phyloP scores from a whole-genome alignment of 2,797 vertebrate genomes.

The Lindbergichthys nudifrons region DNA sequence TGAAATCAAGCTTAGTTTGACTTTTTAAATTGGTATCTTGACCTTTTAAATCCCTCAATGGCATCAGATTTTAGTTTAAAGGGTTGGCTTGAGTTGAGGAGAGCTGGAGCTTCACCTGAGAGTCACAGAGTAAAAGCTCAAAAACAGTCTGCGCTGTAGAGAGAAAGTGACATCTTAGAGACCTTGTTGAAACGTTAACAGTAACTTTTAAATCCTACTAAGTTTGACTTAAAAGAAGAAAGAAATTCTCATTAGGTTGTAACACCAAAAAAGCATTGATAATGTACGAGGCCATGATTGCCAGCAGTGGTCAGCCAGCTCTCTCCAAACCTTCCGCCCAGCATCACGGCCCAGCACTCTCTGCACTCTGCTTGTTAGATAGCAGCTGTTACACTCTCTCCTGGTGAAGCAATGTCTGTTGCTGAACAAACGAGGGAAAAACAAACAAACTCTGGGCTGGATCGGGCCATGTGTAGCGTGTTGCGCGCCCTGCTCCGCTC shows the following conservation, averaged over 20 bases:
- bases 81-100: conserved; percentile 38
- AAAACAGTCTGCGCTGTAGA: conserved; percentile 15
- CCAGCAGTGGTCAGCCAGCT: conserved; percentile 49
- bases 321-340: conserved; percentile 41
- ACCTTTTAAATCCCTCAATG: conserved; percentile 68
- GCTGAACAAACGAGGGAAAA: conserved; percentile 78
- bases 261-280: conserved; percentile 37
- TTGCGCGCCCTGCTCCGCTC: conserved; percentile 75
- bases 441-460: conserved; percentile 76
- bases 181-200: conserved; percentile 28
- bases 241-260: background rate
- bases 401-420: conserved; percentile 65
- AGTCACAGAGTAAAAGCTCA: conserved; percentile 32
- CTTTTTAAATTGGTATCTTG: conserved; percentile 65
- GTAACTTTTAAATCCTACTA: conserved; percentile 56
- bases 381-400: conserved; percentile 75
- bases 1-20: conserved; percentile 68
- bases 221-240: conserved; percentile 1
- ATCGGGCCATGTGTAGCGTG: conserved; percentile 69
- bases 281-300: conserved; percentile 17
- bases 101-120: conserved; percentile 34
- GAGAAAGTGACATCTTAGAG: conserved; percentile 21
- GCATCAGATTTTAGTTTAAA: conserved; percentile 67
- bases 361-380: conserved; percentile 69
- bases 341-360: conserved; percentile 50